A percentile compares a stretch with the other conserved stretches of the same genome.
phyloP scores from a whole-genome alignment of 2,113 vertebrate genomes.

The Salvelinus alpinus region DNA sequence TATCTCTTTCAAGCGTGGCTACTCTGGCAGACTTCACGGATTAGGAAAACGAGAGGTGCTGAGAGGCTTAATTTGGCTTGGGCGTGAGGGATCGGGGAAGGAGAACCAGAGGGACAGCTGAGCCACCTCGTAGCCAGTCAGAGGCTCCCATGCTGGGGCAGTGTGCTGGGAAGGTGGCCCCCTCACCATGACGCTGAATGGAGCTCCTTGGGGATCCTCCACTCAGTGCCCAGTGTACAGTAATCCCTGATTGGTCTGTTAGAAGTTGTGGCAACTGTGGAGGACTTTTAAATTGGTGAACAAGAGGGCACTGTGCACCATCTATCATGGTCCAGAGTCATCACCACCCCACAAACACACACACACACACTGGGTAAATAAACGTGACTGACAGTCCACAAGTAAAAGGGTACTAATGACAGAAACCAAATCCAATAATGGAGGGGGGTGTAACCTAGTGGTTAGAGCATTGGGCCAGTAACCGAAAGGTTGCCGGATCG shows the following conservation, averaged over 20 bases:
- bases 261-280: slow-evolving; percentile 43
- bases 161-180: slow-evolving; percentile 31
- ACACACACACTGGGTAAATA: slow-evolving; percentile 28
- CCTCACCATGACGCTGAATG: slow-evolving; percentile 33
- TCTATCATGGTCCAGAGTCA: neutral
- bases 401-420: slow-evolving; percentile 45
- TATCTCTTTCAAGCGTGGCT: slow-evolving; percentile 66
- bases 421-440: slow-evolving; percentile 36
- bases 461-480: too few relatives aligned
- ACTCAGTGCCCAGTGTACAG: slow-evolving; percentile 50
- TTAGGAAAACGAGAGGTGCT: slow-evolving; percentile 75
- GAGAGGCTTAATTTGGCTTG: slow-evolving; percentile 72
- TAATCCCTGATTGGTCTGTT: slow-evolving; percentile 65
- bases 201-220: slow-evolving; percentile 36
- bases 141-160: slow-evolving; percentile 47
- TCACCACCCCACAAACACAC: neutral
- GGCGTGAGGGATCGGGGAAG: slow-evolving; percentile 40
- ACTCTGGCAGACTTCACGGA: slow-evolving; percentile 72
- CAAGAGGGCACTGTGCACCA: neutral
- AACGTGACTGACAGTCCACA: slow-evolving; percentile 56
- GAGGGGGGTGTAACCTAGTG: neutral
- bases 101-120: slow-evolving; percentile 49
- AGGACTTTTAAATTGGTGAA: slow-evolving; percentile 55
- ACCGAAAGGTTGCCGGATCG: too few relatives aligned
- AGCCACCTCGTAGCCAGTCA: slow-evolving; percentile 58